Evolutionary conservation across 2,113 vertebrate genomes (phyloP), one percentile per base, ranked within the genome.

Genomic region (Pagrus major): DNA sequence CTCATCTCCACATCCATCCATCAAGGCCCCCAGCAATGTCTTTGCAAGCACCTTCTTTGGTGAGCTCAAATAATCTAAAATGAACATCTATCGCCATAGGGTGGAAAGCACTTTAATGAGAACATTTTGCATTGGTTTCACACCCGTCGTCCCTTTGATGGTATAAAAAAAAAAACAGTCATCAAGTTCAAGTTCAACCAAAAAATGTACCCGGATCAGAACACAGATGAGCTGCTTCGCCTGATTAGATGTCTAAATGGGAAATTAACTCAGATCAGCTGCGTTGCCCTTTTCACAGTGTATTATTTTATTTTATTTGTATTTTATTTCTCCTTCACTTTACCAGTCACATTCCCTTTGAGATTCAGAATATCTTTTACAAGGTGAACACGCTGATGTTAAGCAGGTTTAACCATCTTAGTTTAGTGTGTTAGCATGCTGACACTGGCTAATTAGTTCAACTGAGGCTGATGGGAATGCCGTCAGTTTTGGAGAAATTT

Each of bases 1-100:
- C 94, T 95, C 96, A 86, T 95, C 96, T 83, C 95, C 93, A 76
- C 97, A 97, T 85, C 95, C 95, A 9, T 96, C 96, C 90, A 93
- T 92, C 78, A 99, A 98, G 91, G 94, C 94, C 90, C 95, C 95
- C 70, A 95, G 92, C 94, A 97, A 96, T 94, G 96, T 98, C 95
- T 98, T 98, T 85, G 96, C 97, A 87, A 97, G 96, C 95, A 96
- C 96, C 92, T 98, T 98, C 94, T 98, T 98, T 91, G 97, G 97
- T 97, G 89, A 93, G 96, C 92, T 61, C 29, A 59, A 47, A n/a
- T 25, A 27, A 35, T 55, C 61, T n/a, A 23, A 27, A 61, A 68
- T 18, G 10, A 71, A 37, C 9, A 25, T 55, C 15, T 31, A 11
- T 61, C 11, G n/a, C n/a, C n/a, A n/a, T n/a, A n/a, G n/a, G n/a